A percentile compares a stretch with the other conserved stretches of the same genome.
Conservation (phyloP, 2,797 vertebrate species). For the Anguilla obscura region DNA sequence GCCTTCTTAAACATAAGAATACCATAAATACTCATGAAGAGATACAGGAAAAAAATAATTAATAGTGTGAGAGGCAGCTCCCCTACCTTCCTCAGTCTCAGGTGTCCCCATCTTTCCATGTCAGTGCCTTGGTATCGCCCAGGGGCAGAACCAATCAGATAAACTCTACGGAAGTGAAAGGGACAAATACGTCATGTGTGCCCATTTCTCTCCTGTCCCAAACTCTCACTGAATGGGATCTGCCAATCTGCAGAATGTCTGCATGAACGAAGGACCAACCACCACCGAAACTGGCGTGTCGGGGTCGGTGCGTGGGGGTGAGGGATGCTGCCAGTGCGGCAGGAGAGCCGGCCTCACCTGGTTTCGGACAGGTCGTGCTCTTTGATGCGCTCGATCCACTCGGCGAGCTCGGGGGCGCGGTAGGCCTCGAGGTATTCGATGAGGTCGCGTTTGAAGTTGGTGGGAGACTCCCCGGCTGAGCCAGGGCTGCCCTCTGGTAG, state of each 20-base stretch:
- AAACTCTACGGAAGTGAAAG: slow-evolving; percentile 69
- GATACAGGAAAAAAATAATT: neutral
- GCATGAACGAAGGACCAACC: neutral
- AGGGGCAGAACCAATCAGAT: slow-evolving; percentile 90
- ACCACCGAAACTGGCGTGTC: neutral
- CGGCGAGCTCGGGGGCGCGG: slow-evolving; percentile 74
- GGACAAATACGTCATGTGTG: neutral
- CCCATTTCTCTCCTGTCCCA: neutral
- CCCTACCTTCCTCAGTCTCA: slow-evolving; percentile 89
- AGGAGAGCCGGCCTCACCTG: slow-evolving; percentile 52
- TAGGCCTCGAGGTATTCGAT: slow-evolving; percentile 86
- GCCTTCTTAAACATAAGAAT: neutral
- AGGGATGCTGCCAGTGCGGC: too few species aligned
- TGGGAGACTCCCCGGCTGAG: slow-evolving; percentile 83
- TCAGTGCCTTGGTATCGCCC: slow-evolving; percentile 86
- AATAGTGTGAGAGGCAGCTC: neutral
- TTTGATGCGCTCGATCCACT: slow-evolving; percentile 86
- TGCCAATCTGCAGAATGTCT: neutral
- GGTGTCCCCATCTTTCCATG: slow-evolving; percentile 95
- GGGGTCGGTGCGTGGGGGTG: neutral
- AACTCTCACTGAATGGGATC: neutral
- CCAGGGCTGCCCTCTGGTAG: slow-evolving; percentile 70
- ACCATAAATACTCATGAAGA: neutral
- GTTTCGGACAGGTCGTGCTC: slow-evolving; percentile 91
- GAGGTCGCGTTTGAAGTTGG: slow-evolving; percentile 89